phyloP scores from a whole-genome alignment of 2,888 invertebrate genomes.

The Ophion costatus region DNA sequence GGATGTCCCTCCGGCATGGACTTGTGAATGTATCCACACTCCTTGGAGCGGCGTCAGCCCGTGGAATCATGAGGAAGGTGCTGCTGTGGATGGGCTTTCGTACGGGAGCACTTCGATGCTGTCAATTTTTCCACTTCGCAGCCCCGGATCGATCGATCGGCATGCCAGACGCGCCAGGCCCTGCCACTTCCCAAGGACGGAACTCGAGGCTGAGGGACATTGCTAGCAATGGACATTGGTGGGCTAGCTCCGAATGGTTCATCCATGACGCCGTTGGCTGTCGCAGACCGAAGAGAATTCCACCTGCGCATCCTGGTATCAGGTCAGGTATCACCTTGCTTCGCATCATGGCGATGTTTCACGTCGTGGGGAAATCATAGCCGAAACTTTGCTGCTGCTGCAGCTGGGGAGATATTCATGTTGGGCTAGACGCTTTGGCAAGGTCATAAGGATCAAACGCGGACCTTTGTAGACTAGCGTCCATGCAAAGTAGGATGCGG shows the following conservation, averaged over 20 bases:
- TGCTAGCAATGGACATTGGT: neutral
- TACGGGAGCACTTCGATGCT: slow-evolving; percentile 4
- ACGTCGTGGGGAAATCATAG: too few species aligned
- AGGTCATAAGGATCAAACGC: too few species aligned
- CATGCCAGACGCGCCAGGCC: neutral
- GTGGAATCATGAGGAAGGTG: slow-evolving; percentile 7
- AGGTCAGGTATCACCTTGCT: too few species aligned
- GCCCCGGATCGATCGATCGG: slow-evolving; percentile 12
- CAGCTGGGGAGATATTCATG: neutral
- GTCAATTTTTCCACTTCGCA: neutral
- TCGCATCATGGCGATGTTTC: too few species aligned
- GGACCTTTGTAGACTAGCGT: too few species aligned
- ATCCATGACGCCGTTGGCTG: neutral
- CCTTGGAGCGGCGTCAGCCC: slow-evolving; percentile 7
- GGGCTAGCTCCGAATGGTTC: neutral
- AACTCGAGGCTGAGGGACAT: neutral
- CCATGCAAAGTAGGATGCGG: too few species aligned
- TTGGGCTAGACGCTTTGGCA: too few species aligned
- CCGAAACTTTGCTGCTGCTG: too few species aligned
- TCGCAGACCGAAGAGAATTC: neutral
- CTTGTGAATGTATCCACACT: slow-evolving; percentile 30
- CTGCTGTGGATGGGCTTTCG: slow-evolving; percentile 6
- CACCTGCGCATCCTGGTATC: too few species aligned
- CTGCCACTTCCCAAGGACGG: neutral
- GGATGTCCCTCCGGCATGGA: slow-evolving; percentile 34